These are phyloP conservation scores for Chironomus striatipennis DNA, from an alignment of 1,140 invertebrate species.

Conservation along the genomic window DNA sequence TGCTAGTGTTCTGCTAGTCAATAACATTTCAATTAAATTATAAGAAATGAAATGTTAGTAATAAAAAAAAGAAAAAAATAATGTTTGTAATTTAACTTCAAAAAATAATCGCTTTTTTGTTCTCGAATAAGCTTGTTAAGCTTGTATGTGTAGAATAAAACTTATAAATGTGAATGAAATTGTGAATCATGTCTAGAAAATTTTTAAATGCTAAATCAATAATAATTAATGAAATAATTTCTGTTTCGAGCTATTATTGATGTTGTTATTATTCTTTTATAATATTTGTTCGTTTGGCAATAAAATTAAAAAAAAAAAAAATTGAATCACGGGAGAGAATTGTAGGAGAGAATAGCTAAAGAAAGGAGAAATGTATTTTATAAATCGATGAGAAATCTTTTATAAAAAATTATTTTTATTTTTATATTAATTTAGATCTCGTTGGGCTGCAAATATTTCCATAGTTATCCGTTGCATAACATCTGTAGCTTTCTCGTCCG, in stretches of 20 bases:
- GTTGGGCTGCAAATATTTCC: constrained; percentile 29
- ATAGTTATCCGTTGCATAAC: constrained; percentile 37
- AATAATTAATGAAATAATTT: constrained; percentile 20
- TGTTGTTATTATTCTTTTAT: constrained; percentile 1
- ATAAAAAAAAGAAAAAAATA: background rate
- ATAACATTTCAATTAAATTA: constrained; percentile 4
- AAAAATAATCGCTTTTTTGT: background rate
- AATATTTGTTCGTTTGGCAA: constrained; percentile 10
- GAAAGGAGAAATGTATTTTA: background rate
- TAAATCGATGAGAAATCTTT: constrained; percentile 6
- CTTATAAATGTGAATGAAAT: background rate
- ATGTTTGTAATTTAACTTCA: background rate
- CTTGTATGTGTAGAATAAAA: background rate
- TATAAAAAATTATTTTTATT: background rate
- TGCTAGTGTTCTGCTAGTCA: background rate
- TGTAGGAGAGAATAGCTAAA: background rate
- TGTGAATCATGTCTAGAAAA: constrained; percentile 13
- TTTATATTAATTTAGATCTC: constrained; percentile 6
- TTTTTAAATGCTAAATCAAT: constrained; percentile 23
- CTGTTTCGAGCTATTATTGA: constrained; percentile 4
- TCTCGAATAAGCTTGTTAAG: background rate
- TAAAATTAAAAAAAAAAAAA: background rate
- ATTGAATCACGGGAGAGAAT: background rate
- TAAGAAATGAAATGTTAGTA: background rate
- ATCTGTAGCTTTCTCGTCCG: constrained; percentile 31